Evolutionary conservation across 2,797 vertebrate species (phyloP).

Genomic region (Peromyscus eremicus): DNA sequence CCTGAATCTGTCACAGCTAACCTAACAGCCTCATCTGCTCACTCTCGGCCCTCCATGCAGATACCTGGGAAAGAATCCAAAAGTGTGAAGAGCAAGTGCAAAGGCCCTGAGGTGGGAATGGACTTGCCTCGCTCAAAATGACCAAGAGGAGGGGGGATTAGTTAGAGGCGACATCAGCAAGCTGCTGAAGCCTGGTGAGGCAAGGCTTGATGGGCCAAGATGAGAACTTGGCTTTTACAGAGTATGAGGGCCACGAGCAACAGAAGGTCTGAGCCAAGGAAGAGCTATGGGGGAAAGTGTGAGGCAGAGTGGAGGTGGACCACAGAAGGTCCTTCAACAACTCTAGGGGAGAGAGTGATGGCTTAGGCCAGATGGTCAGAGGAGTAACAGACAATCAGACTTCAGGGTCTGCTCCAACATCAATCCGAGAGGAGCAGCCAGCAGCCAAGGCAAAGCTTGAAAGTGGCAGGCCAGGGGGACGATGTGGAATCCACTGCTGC

Average conservation of each 20-base stretch:
- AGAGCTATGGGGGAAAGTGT: neutral
- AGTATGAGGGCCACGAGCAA: neutral
- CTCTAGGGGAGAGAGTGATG: neutral
- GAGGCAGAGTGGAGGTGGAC: neutral
- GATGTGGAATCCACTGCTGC: neutral
- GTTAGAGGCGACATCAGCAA: neutral
- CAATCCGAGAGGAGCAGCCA: neutral
- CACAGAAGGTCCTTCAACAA: neutral
- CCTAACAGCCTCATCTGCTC: neutral
- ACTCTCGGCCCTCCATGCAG: neutral
- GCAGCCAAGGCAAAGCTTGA: neutral
- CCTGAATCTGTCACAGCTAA: neutral
- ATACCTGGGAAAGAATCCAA: neutral
- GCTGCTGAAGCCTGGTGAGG: neutral
- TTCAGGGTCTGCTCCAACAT: neutral
- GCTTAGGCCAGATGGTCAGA: neutral
- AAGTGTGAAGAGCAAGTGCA: neutral
- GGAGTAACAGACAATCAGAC: neutral
- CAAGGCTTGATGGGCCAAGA: neutral
- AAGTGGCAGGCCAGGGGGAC: neutral
- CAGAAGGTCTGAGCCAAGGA: neutral
- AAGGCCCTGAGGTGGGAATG: neutral
- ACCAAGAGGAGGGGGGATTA: neutral
- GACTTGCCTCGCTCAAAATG: neutral
- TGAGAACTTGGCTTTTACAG: neutral